Evolutionary conservation across 1,140 invertebrate genomes (phyloP), one percentile per base, ranked within the genome.

Genomic region (Drosophila simulans): DNA sequence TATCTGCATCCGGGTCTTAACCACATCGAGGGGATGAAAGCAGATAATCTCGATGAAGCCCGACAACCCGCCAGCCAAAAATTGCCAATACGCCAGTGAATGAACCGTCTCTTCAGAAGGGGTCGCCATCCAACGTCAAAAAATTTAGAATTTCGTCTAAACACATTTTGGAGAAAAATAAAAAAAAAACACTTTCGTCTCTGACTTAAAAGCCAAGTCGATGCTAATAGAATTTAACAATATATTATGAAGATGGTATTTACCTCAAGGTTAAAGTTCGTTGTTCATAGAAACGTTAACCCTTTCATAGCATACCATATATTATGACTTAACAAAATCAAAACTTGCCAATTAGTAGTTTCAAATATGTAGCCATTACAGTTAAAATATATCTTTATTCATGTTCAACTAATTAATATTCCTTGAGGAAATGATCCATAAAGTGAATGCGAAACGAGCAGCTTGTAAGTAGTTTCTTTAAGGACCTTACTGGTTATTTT

Each of bases 1-100:
- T 49, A 75, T 12, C 20, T 84, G 80, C 17, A 84, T 31, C 0
- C 80, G 56, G 4, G 76, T 60, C 57, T 76, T 84, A 5, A 84
- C 35, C n/a, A 84, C 58, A 35, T 84, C 80, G n/a, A 84, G 31
- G 0, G 80, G 80, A 55, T 57, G 39, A 8, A 72, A 4, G 0
- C 37, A 7, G 0, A 53, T 1, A 1, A 60, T 15, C 13, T 84
- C 80, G 8, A 54, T 2, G 8, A 76, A 8, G 34, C 73, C 73
- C 7, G 74, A 39, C n/a, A 37, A 4, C 4, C 17, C 25, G 3
- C 73, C 73, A 11, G 72, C 17, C 3, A 60, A 0, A 5, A 70
- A 70, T 15, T 57, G 27, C 5, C 3, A 3, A n/a, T 8, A 8
- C 25, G 64, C 17, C 22, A 4, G 1, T 7, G 10, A 3, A 4